A percentile compares a stretch with the other conserved stretches of the same genome.
These are phyloP conservation scores for Parus major DNA, from an alignment of 2,113 vertebrate species.

Conservation along the genomic window DNA sequence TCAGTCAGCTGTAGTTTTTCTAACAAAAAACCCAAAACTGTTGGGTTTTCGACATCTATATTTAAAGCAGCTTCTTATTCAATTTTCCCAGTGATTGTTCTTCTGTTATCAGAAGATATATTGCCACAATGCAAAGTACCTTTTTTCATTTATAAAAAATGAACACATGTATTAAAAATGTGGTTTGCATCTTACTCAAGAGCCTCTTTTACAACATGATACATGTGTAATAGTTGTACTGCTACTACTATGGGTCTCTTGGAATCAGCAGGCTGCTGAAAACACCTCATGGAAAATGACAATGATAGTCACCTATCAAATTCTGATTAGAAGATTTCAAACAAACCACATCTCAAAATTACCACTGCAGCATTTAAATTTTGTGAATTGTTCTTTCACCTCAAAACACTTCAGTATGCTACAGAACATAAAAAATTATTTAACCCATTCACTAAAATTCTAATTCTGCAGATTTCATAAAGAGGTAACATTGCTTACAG, in stretches of 20 bases:
- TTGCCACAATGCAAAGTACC: neutral
- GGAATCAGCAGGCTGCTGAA: neutral
- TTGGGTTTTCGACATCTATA: neutral
- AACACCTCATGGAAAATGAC: neutral
- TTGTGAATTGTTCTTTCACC: neutral
- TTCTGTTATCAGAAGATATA: neutral
- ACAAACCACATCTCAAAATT: neutral
- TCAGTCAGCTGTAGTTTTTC: neutral
- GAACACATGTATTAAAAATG: neutral
- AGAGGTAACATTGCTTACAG: neutral
- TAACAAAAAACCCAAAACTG: accelerated
- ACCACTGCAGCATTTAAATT: neutral
- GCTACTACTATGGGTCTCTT: neutral
- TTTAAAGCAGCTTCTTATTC: neutral
- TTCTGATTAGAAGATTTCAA: neutral
- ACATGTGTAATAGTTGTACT: neutral
- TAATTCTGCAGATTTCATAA: neutral
- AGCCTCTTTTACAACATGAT: neutral
- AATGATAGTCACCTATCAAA: accelerated
- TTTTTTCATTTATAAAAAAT: neutral
- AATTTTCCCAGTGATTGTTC: neutral
- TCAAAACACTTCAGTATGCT: neutral
- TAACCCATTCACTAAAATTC: neutral
- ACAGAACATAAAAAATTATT: neutral
- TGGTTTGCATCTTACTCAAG: neutral